Evolutionary conservation across 2,797 vertebrate genomes (phyloP).

Genomic region (Scolopax rusticola): DNA sequence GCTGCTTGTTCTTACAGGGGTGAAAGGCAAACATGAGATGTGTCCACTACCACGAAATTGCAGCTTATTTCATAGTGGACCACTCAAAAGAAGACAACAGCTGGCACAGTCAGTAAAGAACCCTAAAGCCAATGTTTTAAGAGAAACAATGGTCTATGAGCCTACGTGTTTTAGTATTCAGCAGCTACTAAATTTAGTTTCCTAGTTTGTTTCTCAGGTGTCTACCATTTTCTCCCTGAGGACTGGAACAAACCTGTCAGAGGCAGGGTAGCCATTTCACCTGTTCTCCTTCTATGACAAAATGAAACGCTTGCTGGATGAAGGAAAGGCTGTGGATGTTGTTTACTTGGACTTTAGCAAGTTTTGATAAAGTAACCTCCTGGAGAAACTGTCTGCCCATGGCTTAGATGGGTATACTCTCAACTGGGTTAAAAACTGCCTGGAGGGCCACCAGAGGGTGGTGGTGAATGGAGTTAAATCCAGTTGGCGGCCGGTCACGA

Average conservation of each 20-base stretch:
- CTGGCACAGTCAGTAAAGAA: neutral
- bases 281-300: no score
- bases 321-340: no score
- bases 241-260: neutral
- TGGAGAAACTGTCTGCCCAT: no score
- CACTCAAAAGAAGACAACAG: neutral
- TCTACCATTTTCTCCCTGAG: neutral
- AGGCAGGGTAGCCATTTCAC: neutral
- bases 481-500: no score
- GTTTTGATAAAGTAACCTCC: no score
- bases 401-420: no score
- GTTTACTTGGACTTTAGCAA: no score
- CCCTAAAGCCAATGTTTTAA: neutral
- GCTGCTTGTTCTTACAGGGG: neutral
- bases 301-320: no score
- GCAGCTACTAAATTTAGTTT: neutral
- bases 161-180: neutral
- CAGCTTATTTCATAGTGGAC: neutral
- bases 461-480: no score
- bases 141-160: neutral
- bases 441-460: no score
- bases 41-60: neutral
- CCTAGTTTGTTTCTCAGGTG: neutral
- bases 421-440: no score
- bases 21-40: neutral